Conservation (phyloP, 2,797 vertebrate genomes). For the Alauda arvensis region DNA sequence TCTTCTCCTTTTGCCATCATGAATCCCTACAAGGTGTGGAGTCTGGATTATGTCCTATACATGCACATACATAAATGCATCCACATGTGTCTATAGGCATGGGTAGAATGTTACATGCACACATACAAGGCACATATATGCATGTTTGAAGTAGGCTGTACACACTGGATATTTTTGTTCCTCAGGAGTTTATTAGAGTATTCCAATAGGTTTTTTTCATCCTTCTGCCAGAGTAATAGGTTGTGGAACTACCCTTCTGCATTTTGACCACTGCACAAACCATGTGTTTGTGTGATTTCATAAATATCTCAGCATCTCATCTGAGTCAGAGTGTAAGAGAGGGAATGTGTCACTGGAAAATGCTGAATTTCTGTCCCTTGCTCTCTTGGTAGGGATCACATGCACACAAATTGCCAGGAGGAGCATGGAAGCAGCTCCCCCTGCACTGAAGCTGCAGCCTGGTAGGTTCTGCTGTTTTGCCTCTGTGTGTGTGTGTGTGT, state of each 20-base stretch:
- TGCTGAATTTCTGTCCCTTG: background rate
- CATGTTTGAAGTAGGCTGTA: background rate
- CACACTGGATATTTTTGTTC: background rate
- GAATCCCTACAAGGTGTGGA: background rate
- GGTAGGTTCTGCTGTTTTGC: background rate
- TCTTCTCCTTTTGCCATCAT: background rate
- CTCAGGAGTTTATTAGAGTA: background rate
- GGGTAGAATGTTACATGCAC: background rate
- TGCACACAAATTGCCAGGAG: rapidly evolving
- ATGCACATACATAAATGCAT: rapidly evolving
- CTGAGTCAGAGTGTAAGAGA: background rate
- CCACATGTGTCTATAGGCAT: rapidly evolving
- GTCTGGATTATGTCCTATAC: background rate
- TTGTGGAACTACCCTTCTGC: background rate
- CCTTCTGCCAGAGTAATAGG: background rate
- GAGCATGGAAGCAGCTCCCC: rapidly evolving
- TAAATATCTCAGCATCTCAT: background rate
- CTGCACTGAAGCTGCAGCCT: background rate
- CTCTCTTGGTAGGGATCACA: background rate
- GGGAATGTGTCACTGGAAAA: background rate
- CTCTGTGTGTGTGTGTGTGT: background rate
- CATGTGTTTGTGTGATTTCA: background rate
- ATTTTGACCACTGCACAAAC: background rate
- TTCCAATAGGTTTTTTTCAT: background rate
- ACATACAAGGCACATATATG: background rate